These are phyloP conservation scores for Anarrhichthys ocellatus DNA, from an alignment of 2,113 vertebrate species.

Conservation along the genomic window DNA sequence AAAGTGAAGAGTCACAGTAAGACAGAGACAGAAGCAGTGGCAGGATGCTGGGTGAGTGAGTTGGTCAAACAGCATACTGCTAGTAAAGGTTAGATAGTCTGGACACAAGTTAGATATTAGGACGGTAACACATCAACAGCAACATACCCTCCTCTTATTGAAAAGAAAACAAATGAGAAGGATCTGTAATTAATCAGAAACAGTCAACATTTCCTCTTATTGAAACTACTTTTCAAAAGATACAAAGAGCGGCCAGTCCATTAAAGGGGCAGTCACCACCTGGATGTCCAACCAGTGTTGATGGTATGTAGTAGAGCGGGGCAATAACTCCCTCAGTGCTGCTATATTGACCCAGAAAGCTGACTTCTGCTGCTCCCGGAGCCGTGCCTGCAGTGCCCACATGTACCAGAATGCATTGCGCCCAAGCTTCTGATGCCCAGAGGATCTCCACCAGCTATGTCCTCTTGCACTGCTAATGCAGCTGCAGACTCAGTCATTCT, in stretches of 20 bases:
- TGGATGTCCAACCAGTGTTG: not conserved
- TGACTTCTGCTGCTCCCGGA: not conserved
- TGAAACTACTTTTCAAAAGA: not conserved
- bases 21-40: slow-evolving; percentile 4
- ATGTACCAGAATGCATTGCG: not conserved
- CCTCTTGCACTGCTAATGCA: no score
- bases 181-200: not conserved
- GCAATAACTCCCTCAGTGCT: not conserved
- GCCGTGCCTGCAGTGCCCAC: not conserved
- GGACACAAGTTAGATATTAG: not conserved
- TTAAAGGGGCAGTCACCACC: not conserved
- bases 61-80: slow-evolving; percentile 35
- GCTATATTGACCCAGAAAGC: not conserved
- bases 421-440: no score
- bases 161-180: not conserved
- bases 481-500: no score
- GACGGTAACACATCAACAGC: not conserved
- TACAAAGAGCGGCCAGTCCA: not conserved
- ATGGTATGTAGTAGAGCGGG: no score
- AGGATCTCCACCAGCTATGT: no score
- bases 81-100: slow-evolving; percentile 28
- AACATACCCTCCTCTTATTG: not conserved
- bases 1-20: not conserved
- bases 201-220: not conserved
- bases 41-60: slow-evolving; percentile 23